Conservation (phyloP, 2,113 vertebrate species). For the Brachyistius frenatus region DNA sequence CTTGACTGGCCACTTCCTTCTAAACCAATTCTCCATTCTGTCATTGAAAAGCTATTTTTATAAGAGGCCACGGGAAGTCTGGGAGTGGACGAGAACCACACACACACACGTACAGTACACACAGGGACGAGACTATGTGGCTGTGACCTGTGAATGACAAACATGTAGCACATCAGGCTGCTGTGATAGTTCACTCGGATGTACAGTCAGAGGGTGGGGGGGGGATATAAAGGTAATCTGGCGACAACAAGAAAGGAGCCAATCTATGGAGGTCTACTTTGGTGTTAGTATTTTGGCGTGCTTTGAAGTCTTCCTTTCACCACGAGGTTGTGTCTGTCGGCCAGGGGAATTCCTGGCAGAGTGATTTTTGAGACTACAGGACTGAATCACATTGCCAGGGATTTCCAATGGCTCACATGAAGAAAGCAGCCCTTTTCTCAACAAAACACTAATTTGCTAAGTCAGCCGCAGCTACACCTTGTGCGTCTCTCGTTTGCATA, state of each 20-base stretch:
- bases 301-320: slow-evolving; percentile 19
- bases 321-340: slow-evolving; percentile 76
- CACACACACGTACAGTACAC: slow-evolving; percentile 17
- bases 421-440: slow-evolving; percentile 53
- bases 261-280: neutral
- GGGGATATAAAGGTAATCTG: no score
- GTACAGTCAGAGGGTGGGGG: no score
- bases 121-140: slow-evolving; percentile 23
- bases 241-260: no score
- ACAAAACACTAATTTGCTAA: slow-evolving; percentile 28
- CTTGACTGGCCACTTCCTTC: slow-evolving; percentile 75
- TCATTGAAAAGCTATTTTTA: slow-evolving; percentile 85
- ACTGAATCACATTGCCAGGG: slow-evolving; percentile 99
- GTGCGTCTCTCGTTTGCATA: slow-evolving; percentile 47
- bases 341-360: slow-evolving; percentile 96
- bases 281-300: slow-evolving; percentile 1
- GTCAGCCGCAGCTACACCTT: slow-evolving; percentile 30
- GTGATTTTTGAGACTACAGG: slow-evolving; percentile 90
- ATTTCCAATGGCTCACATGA: slow-evolving; percentile 94
- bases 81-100: slow-evolving; percentile 61
- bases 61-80: slow-evolving; percentile 79
- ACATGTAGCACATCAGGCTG: slow-evolving; percentile 5
- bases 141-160: slow-evolving; percentile 43
- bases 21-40: slow-evolving; percentile 78
- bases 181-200: neutral